These are phyloP conservation scores for Lasioglossum baleicum DNA, from an alignment of 1,140 invertebrate species.

Conservation along the genomic window DNA sequence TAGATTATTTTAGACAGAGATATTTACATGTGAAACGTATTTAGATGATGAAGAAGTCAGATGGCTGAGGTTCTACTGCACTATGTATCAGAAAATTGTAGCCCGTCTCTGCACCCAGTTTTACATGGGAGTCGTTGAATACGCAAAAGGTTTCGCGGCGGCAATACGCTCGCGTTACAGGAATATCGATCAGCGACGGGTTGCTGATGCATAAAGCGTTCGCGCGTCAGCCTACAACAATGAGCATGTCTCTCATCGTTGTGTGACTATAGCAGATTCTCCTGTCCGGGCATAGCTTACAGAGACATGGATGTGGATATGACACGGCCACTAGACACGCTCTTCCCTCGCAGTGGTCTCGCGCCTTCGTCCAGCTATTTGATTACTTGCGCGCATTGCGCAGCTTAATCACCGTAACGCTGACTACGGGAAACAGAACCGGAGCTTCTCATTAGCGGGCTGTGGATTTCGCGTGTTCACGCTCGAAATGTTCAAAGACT, in stretches of 20 bases:
- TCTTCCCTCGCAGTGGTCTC: neutral
- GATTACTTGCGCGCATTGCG: constrained; percentile 15
- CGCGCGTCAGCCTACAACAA: neutral
- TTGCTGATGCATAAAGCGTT: neutral
- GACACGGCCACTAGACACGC: neutral
- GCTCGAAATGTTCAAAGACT: neutral
- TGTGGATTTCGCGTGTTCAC: neutral
- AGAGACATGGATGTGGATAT: neutral
- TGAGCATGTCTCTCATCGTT: neutral
- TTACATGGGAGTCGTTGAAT: neutral
- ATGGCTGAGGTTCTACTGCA: too few species aligned
- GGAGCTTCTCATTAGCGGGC: neutral
- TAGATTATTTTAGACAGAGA: too few species aligned
- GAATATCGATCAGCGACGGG: constrained; percentile 27
- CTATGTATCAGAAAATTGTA: too few species aligned
- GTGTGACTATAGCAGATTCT: neutral
- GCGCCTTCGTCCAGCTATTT: neutral
- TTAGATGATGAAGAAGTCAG: too few species aligned
- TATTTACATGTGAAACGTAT: too few species aligned
- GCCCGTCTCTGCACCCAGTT: neutral
- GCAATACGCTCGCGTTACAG: neutral
- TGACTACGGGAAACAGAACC: neutral
- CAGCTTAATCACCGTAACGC: constrained; percentile 21
- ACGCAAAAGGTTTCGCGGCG: neutral
- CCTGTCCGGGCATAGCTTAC: neutral